These are phyloP conservation scores for Halcyon senegalensis DNA, from an alignment of 2,113 vertebrate species.

Conservation along the genomic window DNA sequence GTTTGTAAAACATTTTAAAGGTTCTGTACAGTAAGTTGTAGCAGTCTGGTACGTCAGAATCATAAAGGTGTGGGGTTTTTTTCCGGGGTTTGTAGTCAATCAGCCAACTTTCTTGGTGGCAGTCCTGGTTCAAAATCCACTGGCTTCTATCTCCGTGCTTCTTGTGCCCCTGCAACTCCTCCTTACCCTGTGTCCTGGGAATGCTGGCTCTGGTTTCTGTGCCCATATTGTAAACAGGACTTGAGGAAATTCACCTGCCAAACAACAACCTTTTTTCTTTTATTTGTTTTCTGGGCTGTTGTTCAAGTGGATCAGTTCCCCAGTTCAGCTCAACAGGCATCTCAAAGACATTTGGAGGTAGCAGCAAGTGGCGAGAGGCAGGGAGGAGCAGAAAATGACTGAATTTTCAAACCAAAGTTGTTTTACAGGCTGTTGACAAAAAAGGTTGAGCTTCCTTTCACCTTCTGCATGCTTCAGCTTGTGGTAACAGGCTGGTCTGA, in stretches of 20 bases:
- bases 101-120: not conserved
- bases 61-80: too few relatives aligned
- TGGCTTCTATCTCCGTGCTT: not conserved
- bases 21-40: not conserved
- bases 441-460: not conserved
- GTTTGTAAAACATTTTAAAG: not conserved
- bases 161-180: not conserved
- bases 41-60: not conserved
- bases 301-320: not conserved
- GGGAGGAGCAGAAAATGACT: not conserved
- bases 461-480: not conserved
- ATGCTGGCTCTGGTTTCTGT: not conserved
- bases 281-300: not conserved
- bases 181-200: not conserved
- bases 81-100: not conserved
- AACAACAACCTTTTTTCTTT: not conserved
- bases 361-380: not conserved
- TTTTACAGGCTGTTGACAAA: not conserved
- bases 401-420: not conserved
- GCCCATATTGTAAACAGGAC: not conserved
- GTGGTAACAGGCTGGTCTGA: not conserved
- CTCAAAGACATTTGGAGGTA: not conserved
- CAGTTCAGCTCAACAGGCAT: not conserved
- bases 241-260: not conserved
- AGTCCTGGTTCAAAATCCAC: not conserved